phyloP scores from a whole-genome alignment of 2,888 invertebrate species.

The Cabera pusaria region DNA sequence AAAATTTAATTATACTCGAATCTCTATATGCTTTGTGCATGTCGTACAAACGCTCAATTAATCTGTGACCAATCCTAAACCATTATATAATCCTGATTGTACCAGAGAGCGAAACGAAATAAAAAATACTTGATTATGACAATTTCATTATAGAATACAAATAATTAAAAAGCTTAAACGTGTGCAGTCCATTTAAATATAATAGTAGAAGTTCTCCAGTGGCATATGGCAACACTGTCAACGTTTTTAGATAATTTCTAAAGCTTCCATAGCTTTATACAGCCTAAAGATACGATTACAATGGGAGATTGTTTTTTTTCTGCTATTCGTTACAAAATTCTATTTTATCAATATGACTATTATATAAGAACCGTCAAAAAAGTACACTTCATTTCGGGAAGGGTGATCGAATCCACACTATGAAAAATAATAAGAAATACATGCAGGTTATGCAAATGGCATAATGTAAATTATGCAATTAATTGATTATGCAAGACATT shows the following conservation, averaged over 20 bases:
- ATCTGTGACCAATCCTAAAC: constrained; percentile 29
- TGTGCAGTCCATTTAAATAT: constrained; percentile 35
- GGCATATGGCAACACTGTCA: constrained; percentile 24
- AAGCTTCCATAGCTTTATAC: constrained; percentile 20
- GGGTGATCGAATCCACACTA: constrained; percentile 19
- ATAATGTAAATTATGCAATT: too few relatives aligned
- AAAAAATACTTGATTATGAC: constrained; percentile 42
- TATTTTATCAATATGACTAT: constrained; percentile 28
- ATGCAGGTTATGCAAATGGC: too few relatives aligned
- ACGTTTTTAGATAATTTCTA: constrained; percentile 6
- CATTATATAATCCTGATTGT: too few relatives aligned
- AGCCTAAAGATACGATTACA: constrained; percentile 22
- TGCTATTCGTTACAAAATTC: constrained; percentile 29
- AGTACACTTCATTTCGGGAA: constrained; percentile 22
- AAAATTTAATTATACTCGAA: too few relatives aligned
- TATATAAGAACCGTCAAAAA: constrained; percentile 26
- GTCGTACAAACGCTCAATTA: not conserved
- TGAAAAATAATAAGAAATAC: too few relatives aligned
- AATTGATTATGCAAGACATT: too few relatives aligned
- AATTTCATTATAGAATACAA: constrained; percentile 40
- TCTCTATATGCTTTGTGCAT: too few relatives aligned
- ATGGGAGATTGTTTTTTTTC: constrained; percentile 19
- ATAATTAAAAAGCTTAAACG: constrained; percentile 27
- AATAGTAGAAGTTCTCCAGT: constrained; percentile 25
- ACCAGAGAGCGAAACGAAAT: constrained; percentile 41